phyloP scores from a whole-genome alignment of 2,113 vertebrate species.

The Psittacara wagleri region DNA sequence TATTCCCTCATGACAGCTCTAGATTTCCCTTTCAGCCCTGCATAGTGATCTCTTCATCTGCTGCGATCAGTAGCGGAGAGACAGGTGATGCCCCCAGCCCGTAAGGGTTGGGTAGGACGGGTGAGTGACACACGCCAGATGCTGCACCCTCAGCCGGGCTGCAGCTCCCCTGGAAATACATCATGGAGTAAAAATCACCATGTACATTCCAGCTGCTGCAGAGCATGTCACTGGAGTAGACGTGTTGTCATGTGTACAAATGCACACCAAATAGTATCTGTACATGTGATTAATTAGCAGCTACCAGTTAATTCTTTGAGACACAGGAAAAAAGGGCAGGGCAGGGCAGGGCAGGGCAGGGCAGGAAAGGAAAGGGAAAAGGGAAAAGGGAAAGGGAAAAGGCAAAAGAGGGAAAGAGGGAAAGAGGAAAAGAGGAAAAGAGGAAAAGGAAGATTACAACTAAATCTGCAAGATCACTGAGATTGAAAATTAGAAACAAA shows the following conservation, averaged over 20 bases:
- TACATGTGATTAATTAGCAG: not conserved
- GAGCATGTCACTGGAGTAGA: not conserved
- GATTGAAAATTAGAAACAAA: not conserved
- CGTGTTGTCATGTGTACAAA: not conserved
- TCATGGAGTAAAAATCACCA: constrained; percentile 26
- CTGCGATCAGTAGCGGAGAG: constrained; percentile 49
- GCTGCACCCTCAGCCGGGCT: constrained; percentile 45
- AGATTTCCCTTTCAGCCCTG: constrained; percentile 5
- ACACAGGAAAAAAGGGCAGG: not conserved
- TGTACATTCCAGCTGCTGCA: constrained; percentile 48
- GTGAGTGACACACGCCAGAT: constrained; percentile 70
- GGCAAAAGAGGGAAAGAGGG: not conserved
- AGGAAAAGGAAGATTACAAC: not conserved
- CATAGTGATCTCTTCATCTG: constrained; percentile 66
- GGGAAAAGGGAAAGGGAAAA: rapidly evolving
- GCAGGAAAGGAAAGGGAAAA: rapidly evolving
- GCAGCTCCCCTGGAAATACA: constrained; percentile 46
- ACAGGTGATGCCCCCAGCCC: constrained; percentile 65
- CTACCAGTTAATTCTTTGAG: not conserved
- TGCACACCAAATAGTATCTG: not conserved
- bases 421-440: not conserved
- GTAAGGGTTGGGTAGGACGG: constrained; percentile 35
- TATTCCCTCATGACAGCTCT: constrained; percentile 15
- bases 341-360: no score
- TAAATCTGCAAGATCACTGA: not conserved